phyloP scores from a whole-genome alignment of 2,113 vertebrate species.

The Synchiropus splendidus region DNA sequence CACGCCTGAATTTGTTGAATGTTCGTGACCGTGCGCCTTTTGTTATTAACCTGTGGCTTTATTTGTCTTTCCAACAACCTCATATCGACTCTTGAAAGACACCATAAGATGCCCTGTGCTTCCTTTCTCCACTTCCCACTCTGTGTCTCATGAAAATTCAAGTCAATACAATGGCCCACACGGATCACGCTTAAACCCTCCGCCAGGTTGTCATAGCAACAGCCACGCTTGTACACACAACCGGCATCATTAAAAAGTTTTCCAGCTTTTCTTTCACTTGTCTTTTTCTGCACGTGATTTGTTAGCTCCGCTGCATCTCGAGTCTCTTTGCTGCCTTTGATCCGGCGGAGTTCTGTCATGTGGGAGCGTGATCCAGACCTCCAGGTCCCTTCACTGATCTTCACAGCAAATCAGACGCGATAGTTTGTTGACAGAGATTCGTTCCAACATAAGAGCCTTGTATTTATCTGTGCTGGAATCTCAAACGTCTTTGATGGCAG shows the following conservation, averaged over 20 bases:
- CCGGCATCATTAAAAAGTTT: no score
- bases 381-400: not conserved
- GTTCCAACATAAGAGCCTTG: no score
- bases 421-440: no score
- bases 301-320: no score
- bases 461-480: no score
- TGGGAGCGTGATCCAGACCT: not conserved
- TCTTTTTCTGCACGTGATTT: no score
- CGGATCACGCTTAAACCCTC: conserved; percentile 14
- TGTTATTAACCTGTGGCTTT: conserved; percentile 18
- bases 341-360: not conserved
- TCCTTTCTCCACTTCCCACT: not conserved
- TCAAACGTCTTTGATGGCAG: no score
- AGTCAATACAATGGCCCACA: conserved; percentile 6
- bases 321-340: not conserved
- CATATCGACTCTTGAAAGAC: conserved; percentile 16
- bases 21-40: not conserved
- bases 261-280: no score
- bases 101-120: conserved; percentile 8
- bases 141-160: conserved; percentile 1
- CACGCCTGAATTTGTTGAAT: no score
- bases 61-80: conserved; percentile 9
- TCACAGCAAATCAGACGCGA: not conserved
- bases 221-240: not conserved
- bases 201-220: conserved; percentile 6